Evolutionary conservation across 2,797 vertebrate species (phyloP).

Genomic region (Sebastolobus altivelis): DNA sequence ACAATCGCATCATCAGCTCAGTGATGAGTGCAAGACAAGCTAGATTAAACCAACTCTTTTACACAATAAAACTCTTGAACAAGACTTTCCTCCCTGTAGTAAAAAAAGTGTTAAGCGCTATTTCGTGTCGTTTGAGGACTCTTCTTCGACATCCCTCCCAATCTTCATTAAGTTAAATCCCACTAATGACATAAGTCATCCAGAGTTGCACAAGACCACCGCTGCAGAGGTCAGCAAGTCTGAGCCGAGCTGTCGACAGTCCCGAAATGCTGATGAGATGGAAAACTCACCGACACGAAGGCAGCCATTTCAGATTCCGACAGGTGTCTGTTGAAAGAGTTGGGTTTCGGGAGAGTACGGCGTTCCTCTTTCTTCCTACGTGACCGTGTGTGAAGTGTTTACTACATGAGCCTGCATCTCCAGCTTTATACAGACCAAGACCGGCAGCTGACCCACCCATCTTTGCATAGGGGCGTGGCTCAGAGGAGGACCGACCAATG

Average conservation of each 20-base stretch:
- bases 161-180: slow-evolving; percentile 21
- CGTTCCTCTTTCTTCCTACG: slow-evolving; percentile 35
- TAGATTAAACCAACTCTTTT: neutral
- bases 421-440: slow-evolving; percentile 76
- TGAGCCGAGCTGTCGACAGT: slow-evolving; percentile 46
- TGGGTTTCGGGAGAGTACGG: slow-evolving; percentile 45
- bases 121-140: neutral
- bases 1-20: slow-evolving; percentile 14
- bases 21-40: slow-evolving; percentile 2
- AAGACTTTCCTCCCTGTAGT: neutral
- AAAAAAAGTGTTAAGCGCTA: neutral
- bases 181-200: slow-evolving; percentile 11
- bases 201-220: slow-evolving; percentile 38
- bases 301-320: slow-evolving; percentile 82
- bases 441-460: slow-evolving; percentile 70
- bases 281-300: slow-evolving; percentile 88
- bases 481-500: slow-evolving; percentile 61
- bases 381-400: slow-evolving; percentile 65
- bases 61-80: slow-evolving; percentile 1
- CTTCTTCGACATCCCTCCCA: neutral
- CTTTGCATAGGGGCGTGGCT: slow-evolving; percentile 64
- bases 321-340: slow-evolving; percentile 62
- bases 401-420: slow-evolving; percentile 58
- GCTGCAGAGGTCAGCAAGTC: slow-evolving; percentile 37
- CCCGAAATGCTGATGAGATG: slow-evolving; percentile 57